A percentile compares a stretch with the other conserved stretches of the same genome.
Evolutionary conservation across 1,140 invertebrate genomes (phyloP).

Genomic region (Gryllus bimaculatus): DNA sequence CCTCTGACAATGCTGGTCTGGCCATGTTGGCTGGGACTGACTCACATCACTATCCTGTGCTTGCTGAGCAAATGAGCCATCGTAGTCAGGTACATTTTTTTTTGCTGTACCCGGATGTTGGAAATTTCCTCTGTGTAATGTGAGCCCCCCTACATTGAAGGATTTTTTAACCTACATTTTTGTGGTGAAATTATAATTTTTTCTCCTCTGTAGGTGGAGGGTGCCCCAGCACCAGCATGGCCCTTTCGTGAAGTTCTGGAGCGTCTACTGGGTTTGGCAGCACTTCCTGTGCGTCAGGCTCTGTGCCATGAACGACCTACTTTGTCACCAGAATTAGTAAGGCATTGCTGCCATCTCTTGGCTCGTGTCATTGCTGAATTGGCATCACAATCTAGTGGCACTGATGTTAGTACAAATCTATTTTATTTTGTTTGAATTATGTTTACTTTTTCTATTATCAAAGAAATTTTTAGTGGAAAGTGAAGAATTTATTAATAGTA

Average conservation of each 20-base stretch:
- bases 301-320: constrained; percentile 47
- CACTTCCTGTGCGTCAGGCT: constrained; percentile 62
- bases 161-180: background rate
- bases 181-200: background rate
- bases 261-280: constrained; percentile 67
- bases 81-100: constrained; percentile 42
- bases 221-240: constrained; percentile 39
- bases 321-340: constrained; percentile 54
- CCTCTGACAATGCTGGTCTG: constrained; percentile 57
- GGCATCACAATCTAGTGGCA: constrained; percentile 62
- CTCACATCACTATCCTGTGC: constrained; percentile 62
- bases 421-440: background rate
- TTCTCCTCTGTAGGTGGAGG: background rate
- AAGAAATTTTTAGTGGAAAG: background rate
- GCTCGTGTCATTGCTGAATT: constrained; percentile 81
- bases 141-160: background rate
- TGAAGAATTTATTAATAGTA: background rate
- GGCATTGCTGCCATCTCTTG: constrained; percentile 77
- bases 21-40: constrained; percentile 62
- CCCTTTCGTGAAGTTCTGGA: constrained; percentile 78
- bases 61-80: constrained; percentile 73
- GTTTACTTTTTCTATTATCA: background rate
- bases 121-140: background rate
- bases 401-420: constrained; percentile 39
- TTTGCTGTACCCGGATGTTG: background rate